Evolutionary conservation across 2,888 invertebrate genomes (phyloP).

Genomic region (Platycheirus rosarum): DNA sequence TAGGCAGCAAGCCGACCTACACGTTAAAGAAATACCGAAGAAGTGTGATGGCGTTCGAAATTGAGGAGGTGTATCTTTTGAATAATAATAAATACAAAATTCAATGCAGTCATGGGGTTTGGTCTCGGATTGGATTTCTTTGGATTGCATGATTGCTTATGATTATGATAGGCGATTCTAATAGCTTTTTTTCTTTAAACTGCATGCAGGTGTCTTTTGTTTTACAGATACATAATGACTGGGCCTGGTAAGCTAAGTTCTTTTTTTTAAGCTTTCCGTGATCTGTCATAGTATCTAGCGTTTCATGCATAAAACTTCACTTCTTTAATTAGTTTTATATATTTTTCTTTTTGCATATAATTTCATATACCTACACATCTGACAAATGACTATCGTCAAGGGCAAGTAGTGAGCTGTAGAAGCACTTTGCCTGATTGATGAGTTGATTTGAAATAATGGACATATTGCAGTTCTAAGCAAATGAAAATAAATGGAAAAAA

Average conservation of each 20-base stretch:
- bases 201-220: slow-evolving; percentile 60
- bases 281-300: slow-evolving; percentile 19
- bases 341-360: slow-evolving; percentile 20
- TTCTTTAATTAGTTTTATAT: not conserved
- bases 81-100: slow-evolving; percentile 20
- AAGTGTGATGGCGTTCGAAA: slow-evolving; percentile 52
- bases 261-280: slow-evolving; percentile 3
- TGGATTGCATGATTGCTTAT: slow-evolving; percentile 50
- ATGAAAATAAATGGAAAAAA: slow-evolving; percentile 6
- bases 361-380: slow-evolving; percentile 7
- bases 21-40: slow-evolving; percentile 13
- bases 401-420: slow-evolving; percentile 56
- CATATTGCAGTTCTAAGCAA: slow-evolving; percentile 44
- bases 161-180: slow-evolving; percentile 59
- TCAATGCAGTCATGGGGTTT: slow-evolving; percentile 48
- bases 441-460: slow-evolving; percentile 50
- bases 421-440: slow-evolving; percentile 64
- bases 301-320: not conserved
- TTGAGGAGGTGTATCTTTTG: slow-evolving; percentile 66
- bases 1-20: slow-evolving; percentile 47
- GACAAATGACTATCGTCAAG: slow-evolving; percentile 63
- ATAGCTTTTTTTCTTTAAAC: slow-evolving; percentile 19
- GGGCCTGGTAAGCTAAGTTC: slow-evolving; percentile 17
- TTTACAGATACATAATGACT: slow-evolving; percentile 7
- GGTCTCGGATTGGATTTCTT: slow-evolving; percentile 36